Percentiles rank a stretch among this genome's conserved stretches.
These are phyloP conservation scores for Leptatherina wallacei DNA, from an alignment of 2,797 vertebrate species.

Conservation along the genomic window DNA sequence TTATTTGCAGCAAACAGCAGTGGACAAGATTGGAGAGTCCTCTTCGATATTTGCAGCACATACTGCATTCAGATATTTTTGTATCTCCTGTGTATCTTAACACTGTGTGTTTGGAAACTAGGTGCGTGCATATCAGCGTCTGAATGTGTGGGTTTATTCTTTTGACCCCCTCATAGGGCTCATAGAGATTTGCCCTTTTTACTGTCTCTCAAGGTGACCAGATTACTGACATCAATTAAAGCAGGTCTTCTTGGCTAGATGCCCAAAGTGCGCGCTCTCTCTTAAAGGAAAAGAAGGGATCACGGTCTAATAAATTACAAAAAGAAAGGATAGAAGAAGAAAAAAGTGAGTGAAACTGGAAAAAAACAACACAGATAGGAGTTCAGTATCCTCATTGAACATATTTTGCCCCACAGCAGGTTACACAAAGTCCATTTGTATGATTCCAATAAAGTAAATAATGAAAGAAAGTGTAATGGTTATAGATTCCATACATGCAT, in stretches of 20 bases:
- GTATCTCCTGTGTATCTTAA: conserved; percentile 23
- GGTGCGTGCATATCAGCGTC: conserved; percentile 13
- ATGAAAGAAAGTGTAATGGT: conserved; percentile 53
- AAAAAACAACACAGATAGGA: conserved; percentile 31
- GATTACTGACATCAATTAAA: conserved; percentile 84
- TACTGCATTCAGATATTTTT: conserved; percentile 44
- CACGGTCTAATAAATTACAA: conserved; percentile 72
- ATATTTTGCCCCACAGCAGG: conserved; percentile 47
- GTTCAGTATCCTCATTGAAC: conserved; percentile 20
- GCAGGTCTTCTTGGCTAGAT: conserved; percentile 66
- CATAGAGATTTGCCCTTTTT: conserved; percentile 81
- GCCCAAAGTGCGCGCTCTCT: conserved; percentile 69
- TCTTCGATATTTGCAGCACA: conserved; percentile 55
- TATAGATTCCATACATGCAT: conserved; percentile 51
- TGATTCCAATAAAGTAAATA: conserved; percentile 55
- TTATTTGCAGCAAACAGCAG: conserved; percentile 69
- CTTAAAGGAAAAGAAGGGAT: conserved; percentile 63
- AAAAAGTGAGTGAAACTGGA: conserved; percentile 38
- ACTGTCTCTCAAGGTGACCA: conserved; percentile 82
- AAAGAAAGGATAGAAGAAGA: conserved; percentile 31
- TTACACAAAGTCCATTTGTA: conserved; percentile 34
- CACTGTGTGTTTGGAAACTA: conserved; percentile 28
- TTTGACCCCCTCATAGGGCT: conserved; percentile 71
- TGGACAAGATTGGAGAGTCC: conserved; percentile 63
- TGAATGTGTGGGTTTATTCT: conserved; percentile 48